Base-by-base conservation (phyloP, 2,797 vertebrate genomes). In the Kryptopterus vitreolus region DNA sequence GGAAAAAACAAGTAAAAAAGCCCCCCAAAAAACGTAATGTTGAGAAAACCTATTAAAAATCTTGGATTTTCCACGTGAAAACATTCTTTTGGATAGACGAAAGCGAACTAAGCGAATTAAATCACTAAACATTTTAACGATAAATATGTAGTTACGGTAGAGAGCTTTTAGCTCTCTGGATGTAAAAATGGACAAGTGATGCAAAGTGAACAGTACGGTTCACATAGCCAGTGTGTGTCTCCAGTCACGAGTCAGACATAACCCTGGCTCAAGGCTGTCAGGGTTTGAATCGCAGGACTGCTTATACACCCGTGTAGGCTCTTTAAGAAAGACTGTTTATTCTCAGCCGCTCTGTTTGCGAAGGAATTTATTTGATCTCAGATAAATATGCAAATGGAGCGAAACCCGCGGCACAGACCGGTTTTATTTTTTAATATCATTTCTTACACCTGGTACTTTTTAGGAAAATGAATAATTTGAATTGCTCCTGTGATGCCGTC, bases 351-450 rank as follows among this genome's bases (percentile, higher is more conserved):
- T 52, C 31, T 48, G 22, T 38, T 38, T 57, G 38, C 38, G 12
- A 57, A 24, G 24, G 33, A 16, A 33, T 55, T n/a, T n/a, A 57
- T 22, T n/a, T n/a, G 38, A 57, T 57, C 13, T 57, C n/a, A 24
- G 22, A 31, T 24, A 22, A 57, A 57, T 57, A 16, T 73, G 70
- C 52, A 57, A 38, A 38, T 73, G 9, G 38, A n/a, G 13, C 29
- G 33, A 33, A 33, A 71, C 33, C 18, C 22, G 50, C 29, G 35
- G 24, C 52, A 55, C 31, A 55, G 55, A 72, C 31, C 33, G 24
- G 31, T 57, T 73, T 72, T 15, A 46, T 69, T 55, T 73, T n/a
- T 57, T 73, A 57, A 73, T 73, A 57, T 57, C 12, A 31, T 73
- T 73, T 73, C 24, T 33, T 26, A 13, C 12, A 35, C 52, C n/a